Conservation (phyloP, 2,888 invertebrate genomes). For the Tolmerus cingulatus region DNA sequence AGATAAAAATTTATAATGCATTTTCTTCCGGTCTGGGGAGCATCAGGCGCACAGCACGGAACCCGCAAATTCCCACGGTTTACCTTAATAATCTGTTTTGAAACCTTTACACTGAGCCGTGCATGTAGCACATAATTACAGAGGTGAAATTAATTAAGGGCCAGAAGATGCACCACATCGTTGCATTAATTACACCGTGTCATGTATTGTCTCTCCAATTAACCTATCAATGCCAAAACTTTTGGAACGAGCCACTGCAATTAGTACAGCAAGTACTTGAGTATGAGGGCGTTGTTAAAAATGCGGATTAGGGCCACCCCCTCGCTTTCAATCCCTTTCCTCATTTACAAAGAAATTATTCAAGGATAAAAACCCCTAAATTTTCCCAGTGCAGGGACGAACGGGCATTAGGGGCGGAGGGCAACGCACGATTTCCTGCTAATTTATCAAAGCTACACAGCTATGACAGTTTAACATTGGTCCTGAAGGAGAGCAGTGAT, state of each 20-base stretch:
- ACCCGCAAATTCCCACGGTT: neutral
- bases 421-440: neutral
- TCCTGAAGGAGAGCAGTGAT: constrained; percentile 16
- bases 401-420: neutral
- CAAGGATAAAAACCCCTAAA: constrained; percentile 1
- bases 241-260: neutral
- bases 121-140: neutral
- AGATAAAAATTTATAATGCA: neutral
- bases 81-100: neutral
- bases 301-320: neutral
- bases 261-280: neutral
- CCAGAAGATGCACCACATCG: neutral
- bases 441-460: constrained; percentile 28
- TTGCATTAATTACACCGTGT: neutral
- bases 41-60: neutral
- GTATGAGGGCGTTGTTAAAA: neutral
- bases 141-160: neutral
- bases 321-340: neutral
- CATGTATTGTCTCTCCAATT: neutral
- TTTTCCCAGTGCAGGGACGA: neutral
- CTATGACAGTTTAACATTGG: constrained; percentile 31
- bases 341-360: constrained; percentile 11
- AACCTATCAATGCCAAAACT: neutral
- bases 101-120: neutral
- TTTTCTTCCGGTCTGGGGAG: neutral